Evolutionary conservation across 2,113 vertebrate species (phyloP).

Genomic region (Channa maculata): DNA sequence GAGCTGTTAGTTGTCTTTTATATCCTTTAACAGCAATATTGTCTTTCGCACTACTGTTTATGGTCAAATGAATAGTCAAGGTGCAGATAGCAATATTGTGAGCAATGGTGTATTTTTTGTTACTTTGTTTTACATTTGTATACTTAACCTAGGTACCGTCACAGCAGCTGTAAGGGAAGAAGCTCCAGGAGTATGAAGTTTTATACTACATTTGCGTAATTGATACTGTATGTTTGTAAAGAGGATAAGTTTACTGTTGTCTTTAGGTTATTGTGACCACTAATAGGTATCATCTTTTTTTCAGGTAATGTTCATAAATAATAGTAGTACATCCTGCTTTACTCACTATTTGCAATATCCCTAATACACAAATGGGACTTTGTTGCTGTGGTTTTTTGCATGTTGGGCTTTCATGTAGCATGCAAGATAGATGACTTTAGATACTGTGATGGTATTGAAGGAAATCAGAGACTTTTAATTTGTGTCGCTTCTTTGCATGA

Average conservation of each 20-base stretch:
- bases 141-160: not conserved
- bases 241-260: constrained; percentile 2
- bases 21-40: too few species aligned
- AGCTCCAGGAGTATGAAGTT: constrained; percentile 1
- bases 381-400: not conserved
- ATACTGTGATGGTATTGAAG: not conserved
- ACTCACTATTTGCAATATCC: not conserved
- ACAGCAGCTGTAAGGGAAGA: constrained; percentile 3
- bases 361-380: not conserved
- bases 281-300: not conserved
- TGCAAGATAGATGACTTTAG: not conserved
- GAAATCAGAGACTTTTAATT: not conserved
- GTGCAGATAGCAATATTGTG: not conserved
- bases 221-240: constrained; percentile 5
- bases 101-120: not conserved
- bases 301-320: not conserved
- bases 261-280: constrained; percentile 11
- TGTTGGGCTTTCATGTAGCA: not conserved
- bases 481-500: not conserved
- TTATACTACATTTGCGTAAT: not conserved
- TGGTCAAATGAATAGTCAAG: not conserved
- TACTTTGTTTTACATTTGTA: constrained; percentile 4
- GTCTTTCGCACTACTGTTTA: not conserved
- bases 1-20: too few species aligned
- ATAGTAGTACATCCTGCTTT: not conserved